Evolutionary conservation across 2,113 vertebrate species (phyloP), one percentile per base, ranked within the genome.

Genomic region (Isichthys henryi): DNA sequence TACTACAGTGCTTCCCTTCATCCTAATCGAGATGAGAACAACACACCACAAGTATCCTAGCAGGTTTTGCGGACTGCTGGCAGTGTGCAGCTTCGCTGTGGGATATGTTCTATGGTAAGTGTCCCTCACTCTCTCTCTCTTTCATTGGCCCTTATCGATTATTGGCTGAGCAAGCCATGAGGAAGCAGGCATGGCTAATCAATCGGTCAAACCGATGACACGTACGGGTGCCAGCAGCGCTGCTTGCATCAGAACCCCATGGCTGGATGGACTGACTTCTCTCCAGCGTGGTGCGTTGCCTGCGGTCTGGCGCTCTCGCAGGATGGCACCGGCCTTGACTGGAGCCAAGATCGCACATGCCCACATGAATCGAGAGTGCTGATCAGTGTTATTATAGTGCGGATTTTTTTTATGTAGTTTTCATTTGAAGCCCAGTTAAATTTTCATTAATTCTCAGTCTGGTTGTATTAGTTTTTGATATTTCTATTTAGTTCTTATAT

Each of bases 11-110:
- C 96, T 99, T 83, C 98, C 98, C 88, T 99, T 99, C 95, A 97
- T 99, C 95, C 96, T 99, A 94, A 99, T 99, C 87, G 97, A 99
- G 97, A 99, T 99, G 98, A 96, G 98, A 95, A 98, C 98, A 92
- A 98, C 97, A 91, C 96, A 96, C 94, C 98, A 99, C 92, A 95
- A 95, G 58, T 99, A 99, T 93, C 98, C 98, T 95, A 97, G 97
- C 94, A 97, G 97, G 95, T 92, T 90, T 89, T 96, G 96, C 35
- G 98, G 98, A 52, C 95, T 99, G 92, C 92, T 94, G 13, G 97
- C 98, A 23, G 97, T 97, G 74, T 97, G 97, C 93, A 95, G 93
- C 95, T 98, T 99, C 88, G 96, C 97, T n/a, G 90, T 97, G 88
- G 97, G 95, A 94, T 99, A 99, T 95, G 97, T 99, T 93, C 95